phyloP scores from a whole-genome alignment of 1,140 invertebrate species.

The Aphidius ervi region DNA sequence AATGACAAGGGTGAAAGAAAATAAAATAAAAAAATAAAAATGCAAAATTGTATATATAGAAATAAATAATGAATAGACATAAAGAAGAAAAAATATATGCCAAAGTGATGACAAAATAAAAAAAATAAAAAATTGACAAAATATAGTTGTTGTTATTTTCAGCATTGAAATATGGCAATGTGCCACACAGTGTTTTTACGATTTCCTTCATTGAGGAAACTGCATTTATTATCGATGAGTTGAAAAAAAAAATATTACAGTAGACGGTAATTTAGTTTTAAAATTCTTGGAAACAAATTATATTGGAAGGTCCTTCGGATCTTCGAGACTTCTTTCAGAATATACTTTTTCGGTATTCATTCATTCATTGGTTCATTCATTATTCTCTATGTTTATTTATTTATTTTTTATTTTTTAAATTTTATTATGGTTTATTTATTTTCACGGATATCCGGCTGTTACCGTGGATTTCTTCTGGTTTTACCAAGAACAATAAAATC shows the following conservation, averaged over 20 bases:
- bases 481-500: constrained; percentile 5
- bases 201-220: constrained; percentile 11
- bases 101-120: too few relatives aligned
- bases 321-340: too few relatives aligned
- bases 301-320: too few relatives aligned
- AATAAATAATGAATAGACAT: not conserved
- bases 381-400: not conserved
- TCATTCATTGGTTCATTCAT: constrained; percentile 15
- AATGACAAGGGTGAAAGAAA: constrained; percentile 8
- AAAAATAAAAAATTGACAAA: too few relatives aligned
- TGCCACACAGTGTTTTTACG: not conserved
- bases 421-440: constrained; percentile 7
- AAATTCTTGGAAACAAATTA: too few relatives aligned
- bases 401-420: constrained; percentile 6
- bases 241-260: not conserved
- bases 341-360: constrained; percentile 4
- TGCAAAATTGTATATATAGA: not conserved
- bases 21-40: not conserved
- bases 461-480: not conserved
- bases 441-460: constrained; percentile 6
- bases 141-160: too few relatives aligned
- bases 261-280: not conserved
- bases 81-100: too few relatives aligned
- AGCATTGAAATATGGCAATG: not conserved
- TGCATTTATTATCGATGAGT: constrained; percentile 7